Evolutionary conservation across 53 echinoderm and acorn worm species (phyloP), one percentile per base, ranked within the genome.

Genomic region (Astropecten irregularis): DNA sequence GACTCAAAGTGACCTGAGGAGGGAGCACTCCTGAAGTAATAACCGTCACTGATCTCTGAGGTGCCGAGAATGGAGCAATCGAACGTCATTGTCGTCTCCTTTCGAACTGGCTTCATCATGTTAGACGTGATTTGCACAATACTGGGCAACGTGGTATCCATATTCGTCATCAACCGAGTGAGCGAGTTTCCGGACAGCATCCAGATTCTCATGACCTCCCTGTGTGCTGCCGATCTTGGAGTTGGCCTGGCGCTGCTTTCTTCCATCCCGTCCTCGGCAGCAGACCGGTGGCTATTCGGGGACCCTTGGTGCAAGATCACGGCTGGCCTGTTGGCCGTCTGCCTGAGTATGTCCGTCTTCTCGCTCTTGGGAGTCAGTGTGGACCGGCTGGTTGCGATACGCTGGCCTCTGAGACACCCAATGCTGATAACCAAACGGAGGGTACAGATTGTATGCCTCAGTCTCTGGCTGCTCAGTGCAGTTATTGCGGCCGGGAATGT

Each of bases 291-390:
- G 83, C 27, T 83, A 20, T 69, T 68, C 7, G 83, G 83, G 23
- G 69, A 83, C 39, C 18, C 42, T n/a, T 83, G 83, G 83, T 83
- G 83, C 54, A 42, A 68, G 50, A 54, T 69, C 52, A 83, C 83
- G 35, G 53, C 68, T 29, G 83, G 55, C 6, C 52, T 68, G 30
- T 29, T 55, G 20, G 68, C 67, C 51, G 39, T 83, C n/a, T 83
- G 67, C 40, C 51, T 68, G 25, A 68, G 68, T 37, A 68, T 83
- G 55, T 83, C 83, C 19, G 44, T 85, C 18, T 46, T 85, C 33
- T 85, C 73, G 16, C 40, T 85, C n/a, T 35, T 85, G 13, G 70
- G 69, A 0, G 85, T 85, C 6, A 71, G 71, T 20, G 57, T 71
- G 35, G 85, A 85, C 11, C 49, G 83, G 4, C 68, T 83, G 11